Conservation (phyloP, 1,140 invertebrate genomes). For the Parapsyche elsis region DNA sequence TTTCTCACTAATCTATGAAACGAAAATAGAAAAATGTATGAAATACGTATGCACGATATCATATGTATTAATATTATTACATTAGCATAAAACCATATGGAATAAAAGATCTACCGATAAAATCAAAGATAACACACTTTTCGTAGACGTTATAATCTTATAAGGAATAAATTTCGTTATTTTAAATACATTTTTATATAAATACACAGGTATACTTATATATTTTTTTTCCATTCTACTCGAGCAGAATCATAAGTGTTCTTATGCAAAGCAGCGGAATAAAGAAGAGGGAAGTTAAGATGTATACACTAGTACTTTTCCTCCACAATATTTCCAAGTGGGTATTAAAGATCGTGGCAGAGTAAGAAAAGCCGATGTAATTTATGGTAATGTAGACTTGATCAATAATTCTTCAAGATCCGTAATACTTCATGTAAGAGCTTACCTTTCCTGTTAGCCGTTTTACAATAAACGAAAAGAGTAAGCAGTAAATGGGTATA, state of each 20-base stretch:
- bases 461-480: no score
- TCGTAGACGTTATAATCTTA: no score
- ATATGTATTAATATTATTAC: no score
- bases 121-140: no score
- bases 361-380: background rate
- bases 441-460: background rate
- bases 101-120: no score
- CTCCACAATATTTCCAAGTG: background rate
- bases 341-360: background rate
- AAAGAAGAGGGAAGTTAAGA: background rate
- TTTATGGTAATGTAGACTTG: conserved; percentile 25
- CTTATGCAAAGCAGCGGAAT: conserved; percentile 10
- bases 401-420: conserved; percentile 26
- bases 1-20: no score
- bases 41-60: no score
- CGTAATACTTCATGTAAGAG: background rate
- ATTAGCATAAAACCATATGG: no score
- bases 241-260: conserved; percentile 9
- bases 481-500: no score
- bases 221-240: background rate
- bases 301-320: conserved; percentile 16
- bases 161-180: no score
- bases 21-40: no score
- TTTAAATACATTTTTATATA: background rate
- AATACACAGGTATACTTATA: background rate